Evolutionary conservation across 2,888 invertebrate genomes (phyloP), one percentile per base, ranked within the genome.

Genomic region (Leucoma salicis): DNA sequence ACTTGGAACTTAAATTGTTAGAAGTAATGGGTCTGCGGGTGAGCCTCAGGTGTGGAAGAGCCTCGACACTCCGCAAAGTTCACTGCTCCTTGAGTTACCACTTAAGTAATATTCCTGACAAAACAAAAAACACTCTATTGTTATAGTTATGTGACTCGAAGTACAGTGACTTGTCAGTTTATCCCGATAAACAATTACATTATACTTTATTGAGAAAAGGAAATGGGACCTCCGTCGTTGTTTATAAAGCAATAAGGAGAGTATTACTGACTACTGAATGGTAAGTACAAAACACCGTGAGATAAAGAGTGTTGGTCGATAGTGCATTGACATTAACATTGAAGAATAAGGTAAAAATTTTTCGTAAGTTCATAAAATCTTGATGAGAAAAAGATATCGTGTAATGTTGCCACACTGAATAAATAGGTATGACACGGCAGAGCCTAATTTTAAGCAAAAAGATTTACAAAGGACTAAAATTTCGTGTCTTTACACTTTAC

Each of bases 21-120:
- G 74, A 82, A 78, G 76, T 81, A 85, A 86, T 82, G 75, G 71
- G 57, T 74, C 74, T 80, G 82, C 76, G 78, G 81, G 80, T 80
- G 74, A 82, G 81, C 77, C 77, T 77, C 81, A 87, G 85, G 85
- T 83, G 83, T 76, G 73, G 79, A 76, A 72, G 73, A 71, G 64
- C 64, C 71, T 72, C 73, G 66, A 57, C 72, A 73, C 78, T 79
- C 71, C 66, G 70, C 78, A 85, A 83, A 86, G 87, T 87, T 87
- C 87, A 87, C 73, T 87, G 87, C 80, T 83, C 87, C 79, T 80
- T 74, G 57, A 69, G 62, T 70, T 64, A 56, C 63, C 63, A 56
- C 63, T 59, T 66, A 55, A 48, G 49, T 58, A 53, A 64, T 49
- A 47, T 46, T 37, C 43, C 43, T 49, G 57, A 56, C 71, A 72